phyloP scores from a whole-genome alignment of 2,113 vertebrate genomes.

The Aleadryas rufinucha region DNA sequence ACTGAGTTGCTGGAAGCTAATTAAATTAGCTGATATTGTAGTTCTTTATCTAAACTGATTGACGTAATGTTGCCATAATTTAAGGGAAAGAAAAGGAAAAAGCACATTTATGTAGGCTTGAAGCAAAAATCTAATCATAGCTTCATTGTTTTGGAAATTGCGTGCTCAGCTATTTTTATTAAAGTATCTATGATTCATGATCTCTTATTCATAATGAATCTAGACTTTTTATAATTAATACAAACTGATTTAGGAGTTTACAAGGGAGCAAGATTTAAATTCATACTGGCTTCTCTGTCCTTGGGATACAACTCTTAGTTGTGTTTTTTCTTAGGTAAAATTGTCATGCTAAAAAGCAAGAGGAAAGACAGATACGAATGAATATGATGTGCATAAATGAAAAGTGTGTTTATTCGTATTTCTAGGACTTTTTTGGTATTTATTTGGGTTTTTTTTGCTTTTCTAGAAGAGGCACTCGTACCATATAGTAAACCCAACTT shows the following conservation, averaged over 20 bases:
- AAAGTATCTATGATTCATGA: constrained; percentile 25
- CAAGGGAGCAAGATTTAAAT: constrained; percentile 2
- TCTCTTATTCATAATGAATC: constrained; percentile 21
- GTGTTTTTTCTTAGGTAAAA: background rate
- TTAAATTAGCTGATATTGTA: constrained; percentile 50
- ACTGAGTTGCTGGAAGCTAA: constrained; percentile 32
- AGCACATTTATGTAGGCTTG: constrained; percentile 1
- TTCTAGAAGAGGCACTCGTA: constrained; percentile 89
- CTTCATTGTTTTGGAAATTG: constrained; percentile 39
- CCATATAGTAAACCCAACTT: constrained; percentile 96
- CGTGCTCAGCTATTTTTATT: constrained; percentile 39
- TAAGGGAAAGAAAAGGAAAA: constrained; percentile 31
- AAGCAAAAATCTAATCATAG: constrained; percentile 59
- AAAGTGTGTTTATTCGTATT: background rate
- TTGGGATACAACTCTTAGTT: background rate
- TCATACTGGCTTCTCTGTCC: background rate
- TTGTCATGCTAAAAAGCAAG: background rate
- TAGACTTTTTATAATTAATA: constrained; percentile 43
- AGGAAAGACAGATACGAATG: background rate
- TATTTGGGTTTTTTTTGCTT: background rate
- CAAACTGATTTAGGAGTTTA: background rate
- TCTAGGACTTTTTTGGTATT: background rate
- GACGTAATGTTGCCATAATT: constrained; percentile 38
- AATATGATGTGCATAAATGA: background rate
- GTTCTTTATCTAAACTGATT: constrained; percentile 56